Evolutionary conservation across 2,113 vertebrate genomes (phyloP), one percentile per base, ranked within the genome.

Genomic region (Saguinus imperator): DNA sequence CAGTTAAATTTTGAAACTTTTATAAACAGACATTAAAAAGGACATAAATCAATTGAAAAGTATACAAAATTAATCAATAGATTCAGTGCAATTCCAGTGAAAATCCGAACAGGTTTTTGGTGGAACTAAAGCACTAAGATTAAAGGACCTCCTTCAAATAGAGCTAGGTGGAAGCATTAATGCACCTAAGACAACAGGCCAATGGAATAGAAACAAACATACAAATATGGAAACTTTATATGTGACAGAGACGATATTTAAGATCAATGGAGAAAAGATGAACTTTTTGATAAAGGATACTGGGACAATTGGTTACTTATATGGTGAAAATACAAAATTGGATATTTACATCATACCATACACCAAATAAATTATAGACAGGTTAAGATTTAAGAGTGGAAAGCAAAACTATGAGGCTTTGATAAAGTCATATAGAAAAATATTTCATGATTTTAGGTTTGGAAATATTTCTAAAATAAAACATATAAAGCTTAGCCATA

Each of bases 371-470:
- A 76, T 90, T 82, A 72, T 57, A 90, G 57, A 32, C 70, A 7
- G 21, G 50, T 58, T 86, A 75, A 89, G 68, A 88, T 70, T 23
- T 43, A 89, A 23, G 16, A 45, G 35, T 64, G 70, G 80, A 86
- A 84, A 64, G 35, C 40, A 81, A 93, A 95, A 89, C 23, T n/a
- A 86, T 81, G 66, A 92, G 85, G 29, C 23, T 88, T 73, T 80
- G 45, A 66, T 90, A 84, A 72, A 94, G 43, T 73, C 73, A 84
- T 35, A 61, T 12, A 35, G 81, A 89, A 83, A 61, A 92, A 79
- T 77, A 84, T 79, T 55, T 89, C 61, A 79, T 48, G 17, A 79
- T 73, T 92, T 37, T 20, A 92, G 17, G 8, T 89, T 73, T 88
- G 72, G 45, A 87, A 96, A 82, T 61, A 35, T 12, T 80, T 89